These are phyloP conservation scores for Zaprionus camerounensis DNA, from an alignment of 1,140 invertebrate genomes.

Conservation along the genomic window DNA sequence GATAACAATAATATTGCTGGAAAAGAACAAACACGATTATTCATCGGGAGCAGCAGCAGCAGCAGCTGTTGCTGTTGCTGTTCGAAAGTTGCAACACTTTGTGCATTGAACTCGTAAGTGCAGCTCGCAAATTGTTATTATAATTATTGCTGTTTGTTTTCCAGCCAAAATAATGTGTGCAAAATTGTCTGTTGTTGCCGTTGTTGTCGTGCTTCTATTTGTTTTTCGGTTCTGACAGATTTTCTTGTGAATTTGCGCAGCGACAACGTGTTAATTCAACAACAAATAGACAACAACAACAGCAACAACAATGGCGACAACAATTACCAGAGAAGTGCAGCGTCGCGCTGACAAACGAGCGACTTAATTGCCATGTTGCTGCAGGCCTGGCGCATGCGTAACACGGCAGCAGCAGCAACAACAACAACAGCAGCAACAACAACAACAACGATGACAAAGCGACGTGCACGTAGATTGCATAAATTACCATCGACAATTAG, in stretches of 20 bases:
- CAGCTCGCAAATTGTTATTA: constrained; percentile 35
- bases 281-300: constrained; percentile 60
- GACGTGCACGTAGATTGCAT: constrained; percentile 54
- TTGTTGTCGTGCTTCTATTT: constrained; percentile 18
- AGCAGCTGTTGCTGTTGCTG: constrained; percentile 23
- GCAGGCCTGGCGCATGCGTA: constrained; percentile 68
- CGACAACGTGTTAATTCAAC: constrained; percentile 74
- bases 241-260: constrained; percentile 51
- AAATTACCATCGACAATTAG: constrained; percentile 70
- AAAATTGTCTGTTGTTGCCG: constrained; percentile 15
- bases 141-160: constrained; percentile 20
- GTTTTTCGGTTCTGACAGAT: constrained; percentile 40
- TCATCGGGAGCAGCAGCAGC: constrained; percentile 29
- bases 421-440: constrained; percentile 40
- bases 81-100: constrained; percentile 34
- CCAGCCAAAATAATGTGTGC: constrained; percentile 8
- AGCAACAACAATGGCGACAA: constrained; percentile 56
- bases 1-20: constrained; percentile 42
- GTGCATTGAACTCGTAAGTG: constrained; percentile 46
- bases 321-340: constrained; percentile 56
- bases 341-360: constrained; percentile 46
- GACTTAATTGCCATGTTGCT: constrained; percentile 56
- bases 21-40: constrained; percentile 44
- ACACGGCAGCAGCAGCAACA: constrained; percentile 62
- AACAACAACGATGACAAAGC: constrained; percentile 48